These are phyloP conservation scores for Mastacembelus armatus DNA, from an alignment of 2,797 vertebrate genomes.

Conservation along the genomic window DNA sequence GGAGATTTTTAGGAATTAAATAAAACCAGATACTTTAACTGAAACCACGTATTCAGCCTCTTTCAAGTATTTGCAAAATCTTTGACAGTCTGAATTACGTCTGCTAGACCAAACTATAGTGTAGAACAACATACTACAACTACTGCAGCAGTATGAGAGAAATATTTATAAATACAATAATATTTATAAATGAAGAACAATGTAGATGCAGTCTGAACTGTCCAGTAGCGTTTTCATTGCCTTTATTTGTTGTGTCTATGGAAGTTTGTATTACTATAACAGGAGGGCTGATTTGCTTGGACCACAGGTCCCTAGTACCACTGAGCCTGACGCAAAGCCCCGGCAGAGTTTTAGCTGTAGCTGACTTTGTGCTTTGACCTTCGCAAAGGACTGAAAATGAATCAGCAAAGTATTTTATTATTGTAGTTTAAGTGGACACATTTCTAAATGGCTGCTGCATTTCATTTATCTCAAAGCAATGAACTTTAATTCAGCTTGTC, in stretches of 20 bases:
- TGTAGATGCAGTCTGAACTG: not conserved
- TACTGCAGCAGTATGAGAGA: slow-evolving; percentile 11
- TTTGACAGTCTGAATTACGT: slow-evolving; percentile 26
- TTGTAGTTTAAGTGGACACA: not conserved
- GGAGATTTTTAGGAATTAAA: slow-evolving; percentile 35
- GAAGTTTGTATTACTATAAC: not conserved
- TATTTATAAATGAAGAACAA: not conserved
- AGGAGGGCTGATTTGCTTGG: not conserved
- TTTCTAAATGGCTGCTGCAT: slow-evolving; percentile 1
- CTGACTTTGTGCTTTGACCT: slow-evolving; percentile 25
- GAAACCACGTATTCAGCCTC: slow-evolving; percentile 42
- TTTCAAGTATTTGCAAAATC: slow-evolving; percentile 30
- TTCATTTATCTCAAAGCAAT: not conserved
- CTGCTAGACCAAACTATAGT: slow-evolving; percentile 22
- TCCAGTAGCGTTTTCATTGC: not conserved
- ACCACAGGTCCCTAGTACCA: not conserved
- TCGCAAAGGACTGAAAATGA: slow-evolving; percentile 12
- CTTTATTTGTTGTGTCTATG: slow-evolving; percentile 6
- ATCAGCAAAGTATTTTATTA: slow-evolving; percentile 16
- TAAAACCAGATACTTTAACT: slow-evolving; percentile 35
- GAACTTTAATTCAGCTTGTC: not conserved
- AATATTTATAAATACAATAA: slow-evolving; percentile 22
- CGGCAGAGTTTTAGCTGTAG: not conserved
- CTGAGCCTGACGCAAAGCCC: slow-evolving; percentile 1
- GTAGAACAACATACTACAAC: not conserved